Evolutionary conservation across 2,113 vertebrate species (phyloP).

Genomic region (Solea solea): DNA sequence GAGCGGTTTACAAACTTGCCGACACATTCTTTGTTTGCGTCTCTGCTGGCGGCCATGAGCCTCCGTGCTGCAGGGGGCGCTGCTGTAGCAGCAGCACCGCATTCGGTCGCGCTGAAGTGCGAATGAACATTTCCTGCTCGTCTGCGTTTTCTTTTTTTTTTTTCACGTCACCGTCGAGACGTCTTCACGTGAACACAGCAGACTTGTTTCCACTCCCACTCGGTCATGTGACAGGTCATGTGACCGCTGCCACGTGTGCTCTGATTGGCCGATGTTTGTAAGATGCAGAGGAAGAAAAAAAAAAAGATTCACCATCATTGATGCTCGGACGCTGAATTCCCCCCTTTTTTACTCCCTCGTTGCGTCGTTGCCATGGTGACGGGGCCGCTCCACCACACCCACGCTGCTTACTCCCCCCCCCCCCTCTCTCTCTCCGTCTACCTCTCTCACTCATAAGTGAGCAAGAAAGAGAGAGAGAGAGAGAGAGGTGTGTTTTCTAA

Average conservation of each 20-base stretch:
- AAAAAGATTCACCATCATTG: background rate
- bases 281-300: background rate
- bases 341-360: slow-evolving; percentile 1
- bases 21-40: too few species aligned
- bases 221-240: slow-evolving; percentile 33
- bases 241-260: slow-evolving; percentile 34
- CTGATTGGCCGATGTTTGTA: slow-evolving; percentile 24
- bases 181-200: too few species aligned
- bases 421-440: slow-evolving; percentile 25
- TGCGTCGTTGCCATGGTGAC: slow-evolving; percentile 64
- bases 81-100: too few species aligned
- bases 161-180: too few species aligned
- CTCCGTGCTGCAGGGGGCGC: too few species aligned
- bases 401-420: slow-evolving; percentile 62
- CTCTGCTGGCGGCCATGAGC: too few species aligned
- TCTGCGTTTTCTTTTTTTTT: too few species aligned
- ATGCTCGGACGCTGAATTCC: slow-evolving; percentile 22
- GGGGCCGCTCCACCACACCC: slow-evolving; percentile 74
- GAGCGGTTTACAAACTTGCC: too few species aligned
- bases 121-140: too few species aligned
- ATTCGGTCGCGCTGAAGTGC: too few species aligned
- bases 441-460: slow-evolving; percentile 2
- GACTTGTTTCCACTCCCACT: background rate
- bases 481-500: slow-evolving; percentile 76
- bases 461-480: slow-evolving; percentile 30